These are phyloP conservation scores for Vombatus ursinus DNA, from an alignment of 2,113 vertebrate genomes.

Conservation along the genomic window DNA sequence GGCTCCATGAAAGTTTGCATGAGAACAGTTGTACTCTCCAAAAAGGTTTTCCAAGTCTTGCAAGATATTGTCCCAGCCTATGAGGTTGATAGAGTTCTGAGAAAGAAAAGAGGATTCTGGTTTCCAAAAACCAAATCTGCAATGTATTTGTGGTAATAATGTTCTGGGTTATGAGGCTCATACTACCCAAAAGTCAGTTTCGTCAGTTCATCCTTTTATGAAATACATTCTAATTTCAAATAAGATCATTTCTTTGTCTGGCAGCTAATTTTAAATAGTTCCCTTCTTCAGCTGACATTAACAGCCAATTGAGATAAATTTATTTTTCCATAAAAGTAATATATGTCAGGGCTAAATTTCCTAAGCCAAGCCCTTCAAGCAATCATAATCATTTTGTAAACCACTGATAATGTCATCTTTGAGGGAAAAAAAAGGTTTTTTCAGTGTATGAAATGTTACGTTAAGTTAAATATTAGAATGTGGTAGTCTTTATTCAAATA, in stretches of 20 bases:
- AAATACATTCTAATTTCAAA: constrained; percentile 66
- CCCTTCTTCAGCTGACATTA: constrained; percentile 70
- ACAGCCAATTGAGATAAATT: constrained; percentile 73
- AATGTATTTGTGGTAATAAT: constrained; percentile 44
- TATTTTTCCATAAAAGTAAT: constrained; percentile 75
- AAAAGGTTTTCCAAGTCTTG: constrained; percentile 56
- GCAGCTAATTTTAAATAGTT: constrained; percentile 75
- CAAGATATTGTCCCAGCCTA: background rate
- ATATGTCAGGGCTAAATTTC: constrained; percentile 64
- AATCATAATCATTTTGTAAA: constrained; percentile 71
- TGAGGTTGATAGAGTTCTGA: background rate
- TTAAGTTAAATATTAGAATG: constrained; percentile 71
- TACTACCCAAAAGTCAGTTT: constrained; percentile 53
- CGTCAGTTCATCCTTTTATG: constrained; percentile 46
- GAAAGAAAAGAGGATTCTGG: background rate
- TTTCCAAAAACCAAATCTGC: background rate
- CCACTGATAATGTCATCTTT: constrained; percentile 51
- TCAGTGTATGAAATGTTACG: constrained; percentile 60
- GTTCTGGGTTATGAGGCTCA: constrained; percentile 49
- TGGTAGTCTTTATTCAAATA: constrained; percentile 38
- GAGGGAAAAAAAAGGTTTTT: constrained; percentile 56
- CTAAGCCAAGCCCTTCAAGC: constrained; percentile 61
- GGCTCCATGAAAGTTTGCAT: background rate
- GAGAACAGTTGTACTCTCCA: constrained; percentile 37
- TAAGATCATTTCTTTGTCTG: constrained; percentile 65